Evolutionary conservation across 2,113 vertebrate species (phyloP), one percentile per base, ranked within the genome.

Genomic region (Glareola pratincola): DNA sequence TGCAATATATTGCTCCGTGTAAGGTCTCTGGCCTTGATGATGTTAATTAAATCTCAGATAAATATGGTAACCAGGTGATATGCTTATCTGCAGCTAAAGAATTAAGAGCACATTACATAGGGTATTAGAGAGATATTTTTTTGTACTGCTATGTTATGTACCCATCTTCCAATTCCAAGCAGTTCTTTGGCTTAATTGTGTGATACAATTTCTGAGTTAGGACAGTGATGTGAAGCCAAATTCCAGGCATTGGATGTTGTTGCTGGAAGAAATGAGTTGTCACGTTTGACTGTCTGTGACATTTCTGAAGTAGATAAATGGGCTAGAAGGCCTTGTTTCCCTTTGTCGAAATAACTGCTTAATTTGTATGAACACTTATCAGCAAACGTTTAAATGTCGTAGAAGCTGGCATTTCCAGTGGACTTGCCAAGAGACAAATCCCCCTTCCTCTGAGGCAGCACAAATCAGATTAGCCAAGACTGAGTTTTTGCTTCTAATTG

Each of bases 381-480:
- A n/a, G 88, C 59, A 56, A 77, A 50, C 1, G 11, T 43, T 83
- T 77, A 34, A 63, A 34, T 66, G 71, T 45, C 3, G 5, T 13
- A 17, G 41, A 88, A 77, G 45, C 68, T 92, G 85, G 27, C 43
- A 48, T 92, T 93, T 90, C 79, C 83, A 67, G 30, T 43, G 76
- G 36, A 19, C 48, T 72, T 85, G 69, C 69, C 90, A 90, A 64
- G 66, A 90, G 45, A 84, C 75, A 71, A 36, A 78, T 81, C 60
- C 74, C 82, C 56, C 47, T 76, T 96, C 62, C 50, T 90, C 47
- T 71, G 94, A 88, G 82, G 90, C 94, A 84, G 79, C 73, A 80
- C 91, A 96, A 94, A 94, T 96, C 76, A 88, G 87, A 95, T 95
- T 89, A 97, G 94, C 32, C 0, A 78, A 93, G 80, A 92, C 78